Base-by-base conservation (phyloP, 2,797 vertebrate genomes). In the Buceros bicornis region DNA sequence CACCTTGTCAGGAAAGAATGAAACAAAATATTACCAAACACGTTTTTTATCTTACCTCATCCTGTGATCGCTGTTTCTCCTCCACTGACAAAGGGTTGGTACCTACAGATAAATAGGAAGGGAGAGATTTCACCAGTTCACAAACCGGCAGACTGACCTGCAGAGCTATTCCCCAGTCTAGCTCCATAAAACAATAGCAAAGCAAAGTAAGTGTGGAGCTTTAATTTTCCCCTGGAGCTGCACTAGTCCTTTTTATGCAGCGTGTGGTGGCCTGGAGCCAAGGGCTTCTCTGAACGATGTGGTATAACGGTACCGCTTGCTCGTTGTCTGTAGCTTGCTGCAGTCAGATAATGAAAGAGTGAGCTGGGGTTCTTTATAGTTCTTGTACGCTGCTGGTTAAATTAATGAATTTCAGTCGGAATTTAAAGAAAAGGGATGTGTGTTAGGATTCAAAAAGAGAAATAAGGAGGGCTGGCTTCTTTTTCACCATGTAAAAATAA, bases 321-420 rank as follows among this genome's bases (percentile, higher is more conserved):
- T 73, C 28, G 0, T 29, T 28, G 43, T 28, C 69, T 85, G 65
- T 51, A 48, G 64, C 60, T 78, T 88, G 60, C 45, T 83, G 78
- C 64, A 33, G 62, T 35, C 86, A 65, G 50, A 40, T 53, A 90
- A 72, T 43, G 87, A 77, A 58, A 74, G 37, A 88, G 57, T 4
- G 16, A 85, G 73, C 31, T 12, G 9, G 10, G 16, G 14, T 80
- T 81, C 91, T 67, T 77, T 82, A 51, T 37, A 65, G 40, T 17
- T 58, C 12, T 64, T 77, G 25, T 19, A 13, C 14, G 6, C 57
- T 65, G 29, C 26, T 64, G 70, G 33, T 61, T 85, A 77, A 93
- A 89, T 65, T 73, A 79, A 88, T 87, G 31, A 54, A 76, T 73
- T 90, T 66, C 77, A 85, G 67, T 25, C 83, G 90, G 60, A 89